Conservation (phyloP, 2,113 vertebrate genomes). For the Pogona vitticeps region DNA sequence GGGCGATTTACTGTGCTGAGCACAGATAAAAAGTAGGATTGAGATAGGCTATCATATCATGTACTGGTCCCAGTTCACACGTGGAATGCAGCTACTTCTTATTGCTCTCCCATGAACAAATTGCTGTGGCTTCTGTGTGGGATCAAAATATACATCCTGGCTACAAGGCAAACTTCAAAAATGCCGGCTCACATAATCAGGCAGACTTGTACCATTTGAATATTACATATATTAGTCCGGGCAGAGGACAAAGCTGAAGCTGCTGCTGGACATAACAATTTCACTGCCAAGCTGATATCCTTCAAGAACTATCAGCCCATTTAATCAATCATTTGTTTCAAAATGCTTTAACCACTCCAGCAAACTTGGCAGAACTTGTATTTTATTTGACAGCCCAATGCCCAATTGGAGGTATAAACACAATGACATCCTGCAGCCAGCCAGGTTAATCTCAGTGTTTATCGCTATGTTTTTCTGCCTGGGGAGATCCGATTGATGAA, state of each 20-base stretch:
- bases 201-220: not conserved
- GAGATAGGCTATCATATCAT: no score
- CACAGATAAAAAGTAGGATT: not conserved
- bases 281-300: not conserved
- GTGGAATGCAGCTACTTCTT: not conserved
- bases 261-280: not conserved
- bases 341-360: slow-evolving; percentile 1
- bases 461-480: slow-evolving; percentile 43
- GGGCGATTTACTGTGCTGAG: not conserved
- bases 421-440: slow-evolving; percentile 19
- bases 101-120: no score
- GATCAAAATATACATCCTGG: not conserved
- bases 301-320: slow-evolving; percentile 10
- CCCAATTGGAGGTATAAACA: slow-evolving; percentile 13
- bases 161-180: not conserved
- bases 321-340: slow-evolving; percentile 21
- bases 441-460: slow-evolving; percentile 33
- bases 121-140: not conserved
- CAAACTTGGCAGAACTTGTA: slow-evolving; percentile 22
- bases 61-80: not conserved
- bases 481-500: slow-evolving; percentile 30
- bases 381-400: slow-evolving; percentile 38
- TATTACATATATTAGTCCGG: slow-evolving; percentile 11
- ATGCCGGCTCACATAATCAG: not conserved
- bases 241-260: not conserved